Evolutionary conservation across 1,140 invertebrate genomes (phyloP), one percentile per base, ranked within the genome.

Genomic region (Penaeus vannamei): DNA sequence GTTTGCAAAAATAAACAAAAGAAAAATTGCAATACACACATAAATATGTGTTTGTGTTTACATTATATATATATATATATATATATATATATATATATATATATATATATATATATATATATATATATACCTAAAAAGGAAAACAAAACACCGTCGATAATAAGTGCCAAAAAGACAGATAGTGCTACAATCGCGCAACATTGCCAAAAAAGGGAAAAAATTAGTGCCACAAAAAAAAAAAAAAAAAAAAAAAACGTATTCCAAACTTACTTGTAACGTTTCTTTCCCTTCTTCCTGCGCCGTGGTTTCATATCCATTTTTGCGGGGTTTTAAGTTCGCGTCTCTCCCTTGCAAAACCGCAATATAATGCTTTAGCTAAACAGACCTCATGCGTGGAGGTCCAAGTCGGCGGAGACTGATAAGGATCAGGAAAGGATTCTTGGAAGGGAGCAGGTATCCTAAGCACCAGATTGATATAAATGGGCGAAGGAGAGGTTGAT

Each of bases 221-320:
- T 4, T 3, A 17, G 69, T 72, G 69, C 69, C 32, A 72, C 10
- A n/a, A 72, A 8, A 76, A 76, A 76, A 76, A 10, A 23, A n/a
- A 72, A 72, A 72, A 84, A 59, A 42, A 46, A 53, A 53, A 53
- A 14, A 53, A 8, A 53, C 53, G 14, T 53, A 53, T 53, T 53
- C 53, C 14, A 20, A 72, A 87, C 86, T 87, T 87, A 87, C 86
- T 87, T 87, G 86, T 87, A 87, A 69, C 86, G 80, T 82, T 87
- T 87, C 79, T 87, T 87, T 72, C 86, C 86, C 86, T 87, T 87
- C 86, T 87, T 87, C 60, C 86, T 26, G 42, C 86, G 86, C 32
- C 86, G 79, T 81, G 86, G 77, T 80, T 87, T 87, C 86, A 87
- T 87, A 87, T 87, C 86, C 86, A 87, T 87, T n/a, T 66, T 87